Percentiles rank a stretch among this genome's conserved stretches.
phyloP scores from a whole-genome alignment of 2,888 invertebrate genomes.

The Tachina grossa region DNA sequence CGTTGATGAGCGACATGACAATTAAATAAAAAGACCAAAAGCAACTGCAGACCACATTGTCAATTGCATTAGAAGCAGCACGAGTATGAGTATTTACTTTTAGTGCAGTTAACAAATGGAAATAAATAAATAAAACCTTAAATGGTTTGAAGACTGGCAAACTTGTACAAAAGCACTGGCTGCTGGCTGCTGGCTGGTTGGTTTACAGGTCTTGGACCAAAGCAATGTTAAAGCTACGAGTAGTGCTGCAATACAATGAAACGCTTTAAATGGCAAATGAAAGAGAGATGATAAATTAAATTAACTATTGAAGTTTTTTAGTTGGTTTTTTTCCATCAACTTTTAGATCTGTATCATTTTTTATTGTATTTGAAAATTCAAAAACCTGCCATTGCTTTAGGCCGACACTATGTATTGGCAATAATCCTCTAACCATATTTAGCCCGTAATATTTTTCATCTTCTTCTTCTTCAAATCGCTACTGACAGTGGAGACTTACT shows the following conservation, averaged over 20 bases:
- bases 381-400: conserved; percentile 39
- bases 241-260: neutral
- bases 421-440: conserved; percentile 45
- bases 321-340: neutral
- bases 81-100: neutral
- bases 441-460: conserved; percentile 17
- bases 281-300: conserved; percentile 62
- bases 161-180: conserved; percentile 31
- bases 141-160: conserved; percentile 45
- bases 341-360: conserved; percentile 31
- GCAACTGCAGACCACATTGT: conserved; percentile 6
- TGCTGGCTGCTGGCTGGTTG: conserved; percentile 7
- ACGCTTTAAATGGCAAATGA: conserved; percentile 39
- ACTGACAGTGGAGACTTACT: conserved; percentile 70
- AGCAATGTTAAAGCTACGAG: neutral
- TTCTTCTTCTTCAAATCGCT: conserved; percentile 53
- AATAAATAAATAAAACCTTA: conserved; percentile 52
- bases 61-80: neutral
- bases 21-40: conserved; percentile 18
- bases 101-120: conserved; percentile 30
- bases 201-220: neutral
- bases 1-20: conserved; percentile 8
- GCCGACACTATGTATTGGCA: conserved; percentile 10
- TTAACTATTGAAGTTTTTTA: conserved; percentile 39
- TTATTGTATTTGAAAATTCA: conserved; percentile 23